A percentile compares a stretch with the other conserved stretches of the same genome.
Evolutionary conservation across 1,140 invertebrate genomes (phyloP).

Genomic region (Atta colombica): DNA sequence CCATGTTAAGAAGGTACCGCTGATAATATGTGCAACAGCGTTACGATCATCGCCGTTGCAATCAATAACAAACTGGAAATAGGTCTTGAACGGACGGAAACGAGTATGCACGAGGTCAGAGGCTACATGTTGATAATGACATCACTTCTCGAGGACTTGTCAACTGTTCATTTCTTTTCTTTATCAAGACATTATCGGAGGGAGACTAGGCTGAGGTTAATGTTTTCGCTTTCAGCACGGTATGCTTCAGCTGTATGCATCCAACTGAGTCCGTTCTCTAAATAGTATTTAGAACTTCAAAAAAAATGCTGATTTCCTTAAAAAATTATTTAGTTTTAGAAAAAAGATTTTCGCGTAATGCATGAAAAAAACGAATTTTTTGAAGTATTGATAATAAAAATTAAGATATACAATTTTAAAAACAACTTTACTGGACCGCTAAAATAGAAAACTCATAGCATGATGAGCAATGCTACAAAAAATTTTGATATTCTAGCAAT

Average conservation of each 20-base stretch:
- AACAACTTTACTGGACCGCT: too few relatives aligned
- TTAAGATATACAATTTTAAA: too few relatives aligned
- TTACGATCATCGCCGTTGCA: conserved; percentile 21
- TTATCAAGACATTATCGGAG: conserved; percentile 55
- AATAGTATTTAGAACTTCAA: not conserved
- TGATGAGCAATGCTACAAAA: too few relatives aligned
- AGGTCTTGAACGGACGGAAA: conserved; percentile 35
- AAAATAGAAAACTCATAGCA: too few relatives aligned
- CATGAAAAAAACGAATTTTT: too few relatives aligned
- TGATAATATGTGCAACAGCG: conserved; percentile 10
- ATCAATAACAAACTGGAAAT: conserved; percentile 48
- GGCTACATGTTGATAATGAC: conserved; percentile 72
- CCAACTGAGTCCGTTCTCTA: not conserved
- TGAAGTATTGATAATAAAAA: too few relatives aligned
- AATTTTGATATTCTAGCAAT: too few relatives aligned
- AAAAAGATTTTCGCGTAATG: not conserved
- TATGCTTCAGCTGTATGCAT: not conserved
- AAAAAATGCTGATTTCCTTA: not conserved
- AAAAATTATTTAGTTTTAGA: not conserved
- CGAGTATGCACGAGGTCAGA: conserved; percentile 68
- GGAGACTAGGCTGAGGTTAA: conserved; percentile 37
- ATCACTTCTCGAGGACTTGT: conserved; percentile 63
- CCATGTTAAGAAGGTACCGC: not conserved
- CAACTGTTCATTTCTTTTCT: conserved; percentile 56
- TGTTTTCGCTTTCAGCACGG: conserved; percentile 12